These are phyloP conservation scores for Hippopotamyrus pictus DNA, from an alignment of 2,797 vertebrate genomes.

Conservation along the genomic window DNA sequence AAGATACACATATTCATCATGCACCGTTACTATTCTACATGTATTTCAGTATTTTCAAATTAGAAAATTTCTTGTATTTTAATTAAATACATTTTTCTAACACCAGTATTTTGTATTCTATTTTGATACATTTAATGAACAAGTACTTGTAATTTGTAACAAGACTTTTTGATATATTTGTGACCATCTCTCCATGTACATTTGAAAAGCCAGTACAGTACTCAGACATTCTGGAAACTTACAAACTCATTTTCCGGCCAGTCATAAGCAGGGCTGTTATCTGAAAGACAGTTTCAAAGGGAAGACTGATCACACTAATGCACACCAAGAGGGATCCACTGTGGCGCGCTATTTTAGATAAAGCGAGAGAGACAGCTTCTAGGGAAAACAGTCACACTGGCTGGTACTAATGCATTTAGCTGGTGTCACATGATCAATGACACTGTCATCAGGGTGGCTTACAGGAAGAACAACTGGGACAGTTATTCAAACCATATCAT, in stretches of 20 bases:
- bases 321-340: neutral
- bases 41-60: neutral
- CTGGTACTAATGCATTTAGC: neutral
- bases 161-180: neutral
- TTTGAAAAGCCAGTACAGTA: neutral
- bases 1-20: neutral
- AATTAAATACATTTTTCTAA: neutral
- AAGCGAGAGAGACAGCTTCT: neutral
- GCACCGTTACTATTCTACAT: neutral
- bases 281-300: constrained; percentile 37
- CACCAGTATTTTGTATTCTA: neutral
- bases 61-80: neutral
- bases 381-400: neutral
- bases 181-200: neutral
- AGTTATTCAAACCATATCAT: neutral
- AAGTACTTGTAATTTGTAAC: neutral
- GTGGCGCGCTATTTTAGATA: neutral
- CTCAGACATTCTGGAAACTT: constrained; percentile 41
- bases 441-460: neutral
- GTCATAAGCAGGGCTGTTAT: constrained; percentile 38
- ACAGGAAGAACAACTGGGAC: neutral
- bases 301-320: neutral
- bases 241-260: constrained; percentile 65
- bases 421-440: neutral
- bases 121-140: neutral